Percentiles rank a stretch among this genome's conserved stretches.
These are phyloP conservation scores for Drosophila phalerata DNA, from an alignment of 2,888 invertebrate genomes.

Conservation along the genomic window DNA sequence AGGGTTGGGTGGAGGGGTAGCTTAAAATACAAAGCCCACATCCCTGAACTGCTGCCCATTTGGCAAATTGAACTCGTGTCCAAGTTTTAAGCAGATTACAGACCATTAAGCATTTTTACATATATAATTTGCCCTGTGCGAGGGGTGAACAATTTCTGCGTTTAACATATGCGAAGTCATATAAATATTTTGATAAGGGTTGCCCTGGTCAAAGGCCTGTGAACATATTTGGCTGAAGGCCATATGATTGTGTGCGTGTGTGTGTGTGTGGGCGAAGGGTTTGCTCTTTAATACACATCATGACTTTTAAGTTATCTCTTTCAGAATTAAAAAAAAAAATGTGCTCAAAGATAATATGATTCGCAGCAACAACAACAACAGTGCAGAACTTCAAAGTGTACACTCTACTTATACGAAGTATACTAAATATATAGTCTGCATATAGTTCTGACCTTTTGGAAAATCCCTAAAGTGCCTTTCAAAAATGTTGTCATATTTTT, in stretches of 20 bases:
- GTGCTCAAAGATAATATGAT: conserved; percentile 48
- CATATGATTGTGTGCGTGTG: conserved; percentile 33
- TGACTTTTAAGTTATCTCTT: conserved; percentile 82
- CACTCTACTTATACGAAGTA: conserved; percentile 20
- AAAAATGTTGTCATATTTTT: conserved; percentile 68
- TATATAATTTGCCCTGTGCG: conserved; percentile 37
- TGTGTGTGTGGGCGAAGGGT: conserved; percentile 49
- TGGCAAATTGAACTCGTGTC: conserved; percentile 79
- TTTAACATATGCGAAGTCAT: conserved; percentile 77
- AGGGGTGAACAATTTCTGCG: conserved; percentile 57
- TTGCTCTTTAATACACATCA: conserved; percentile 72
- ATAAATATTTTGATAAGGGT: conserved; percentile 83
- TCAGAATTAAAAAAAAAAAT: conserved; percentile 63
- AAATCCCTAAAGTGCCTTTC: conserved; percentile 75
- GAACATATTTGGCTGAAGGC: conserved; percentile 61
- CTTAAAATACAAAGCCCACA: conserved; percentile 53
- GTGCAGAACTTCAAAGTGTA: conserved; percentile 67
- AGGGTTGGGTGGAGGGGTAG: conserved; percentile 7
- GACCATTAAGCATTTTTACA: conserved; percentile 80
- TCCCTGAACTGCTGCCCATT: conserved; percentile 60
- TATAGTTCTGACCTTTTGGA: conserved; percentile 60
- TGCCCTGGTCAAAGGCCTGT: conserved; percentile 63
- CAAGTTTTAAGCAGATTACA: conserved; percentile 83
- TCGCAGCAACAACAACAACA: conserved; percentile 7
- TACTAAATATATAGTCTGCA: conserved; percentile 22